Percentiles rank a stretch among this genome's conserved stretches.
Conservation (phyloP, 2,113 vertebrate genomes). For the Plectropomus leopardus region DNA sequence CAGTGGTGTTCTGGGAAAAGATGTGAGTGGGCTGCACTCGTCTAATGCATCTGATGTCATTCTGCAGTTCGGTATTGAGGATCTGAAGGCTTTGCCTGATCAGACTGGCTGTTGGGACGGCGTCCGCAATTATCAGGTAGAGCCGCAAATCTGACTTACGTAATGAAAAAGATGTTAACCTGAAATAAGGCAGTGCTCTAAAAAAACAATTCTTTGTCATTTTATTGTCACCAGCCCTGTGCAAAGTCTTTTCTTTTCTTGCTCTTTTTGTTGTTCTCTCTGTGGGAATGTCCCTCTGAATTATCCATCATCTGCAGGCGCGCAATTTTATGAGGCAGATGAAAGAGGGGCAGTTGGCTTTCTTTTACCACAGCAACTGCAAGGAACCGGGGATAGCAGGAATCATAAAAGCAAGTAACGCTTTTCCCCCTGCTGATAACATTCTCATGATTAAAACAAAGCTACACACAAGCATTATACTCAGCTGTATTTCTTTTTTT, state of each 20-base stretch:
- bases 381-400: conserved; percentile 94
- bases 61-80: conserved; percentile 94
- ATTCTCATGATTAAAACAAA: not conserved
- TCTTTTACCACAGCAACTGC: conserved; percentile 99
- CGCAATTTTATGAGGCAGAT: conserved; percentile 96
- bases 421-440: not conserved
- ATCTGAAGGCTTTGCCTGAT: conserved; percentile 90
- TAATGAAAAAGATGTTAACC: conserved; percentile 1
- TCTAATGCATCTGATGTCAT: conserved; percentile 25
- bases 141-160: not conserved
- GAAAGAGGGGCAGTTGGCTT: conserved; percentile 91
- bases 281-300: not conserved
- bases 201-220: not conserved
- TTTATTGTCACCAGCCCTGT: not conserved
- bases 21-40: not conserved
- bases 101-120: conserved; percentile 96
- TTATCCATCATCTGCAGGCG: conserved; percentile 83
- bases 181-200: not conserved
- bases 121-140: conserved; percentile 96
- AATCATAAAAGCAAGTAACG: conserved; percentile 88
- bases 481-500: conserved; percentile 17
- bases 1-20: not conserved
- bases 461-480: not conserved
- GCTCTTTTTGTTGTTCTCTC: not conserved
- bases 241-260: not conserved